A percentile compares a stretch with the other conserved stretches of the same genome.
These are phyloP conservation scores for Rhodophaea formosa DNA, from an alignment of 2,888 invertebrate species.

Conservation along the genomic window DNA sequence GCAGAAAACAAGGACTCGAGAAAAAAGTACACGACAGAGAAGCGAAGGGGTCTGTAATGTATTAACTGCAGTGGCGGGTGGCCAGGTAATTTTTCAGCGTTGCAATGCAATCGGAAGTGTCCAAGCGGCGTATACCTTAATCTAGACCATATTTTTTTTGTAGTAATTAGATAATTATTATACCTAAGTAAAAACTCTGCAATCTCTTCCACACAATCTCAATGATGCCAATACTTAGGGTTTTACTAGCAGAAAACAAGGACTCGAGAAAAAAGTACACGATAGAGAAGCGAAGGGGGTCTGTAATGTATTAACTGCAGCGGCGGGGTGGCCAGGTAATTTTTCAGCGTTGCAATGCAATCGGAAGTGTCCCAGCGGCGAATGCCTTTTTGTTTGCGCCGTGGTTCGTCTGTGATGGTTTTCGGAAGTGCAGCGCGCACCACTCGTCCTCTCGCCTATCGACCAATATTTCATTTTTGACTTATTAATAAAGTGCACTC, in stretches of 20 bases:
- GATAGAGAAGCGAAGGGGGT: slow-evolving; percentile 32
- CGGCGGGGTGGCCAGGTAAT: slow-evolving; percentile 61
- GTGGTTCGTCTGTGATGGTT: slow-evolving; percentile 62
- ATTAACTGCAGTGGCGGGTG: slow-evolving; percentile 54
- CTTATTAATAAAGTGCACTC: slow-evolving; percentile 58
- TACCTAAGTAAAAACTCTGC: background rate
- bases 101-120: slow-evolving; percentile 76
- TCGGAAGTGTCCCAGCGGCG: slow-evolving; percentile 73
- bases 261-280: slow-evolving; percentile 20
- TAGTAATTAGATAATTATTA: no score
- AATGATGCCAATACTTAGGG: background rate
- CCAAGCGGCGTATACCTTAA: slow-evolving; percentile 67
- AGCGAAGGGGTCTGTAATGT: slow-evolving; percentile 49
- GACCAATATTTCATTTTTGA: slow-evolving; percentile 67
- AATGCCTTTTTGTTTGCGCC: slow-evolving; percentile 72
- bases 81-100: slow-evolving; percentile 75
- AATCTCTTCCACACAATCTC: background rate
- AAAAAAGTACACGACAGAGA: slow-evolving; percentile 24
- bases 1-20: slow-evolving; percentile 10
- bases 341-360: slow-evolving; percentile 76
- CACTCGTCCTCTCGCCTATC: slow-evolving; percentile 61
- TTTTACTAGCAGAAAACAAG: slow-evolving; percentile 9
- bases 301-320: slow-evolving; percentile 60
- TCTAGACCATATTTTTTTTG: no score
- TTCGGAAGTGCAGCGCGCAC: slow-evolving; percentile 75